These are phyloP conservation scores for Gorsachius goisagi DNA, from an alignment of 2,113 vertebrate genomes.

Conservation along the genomic window DNA sequence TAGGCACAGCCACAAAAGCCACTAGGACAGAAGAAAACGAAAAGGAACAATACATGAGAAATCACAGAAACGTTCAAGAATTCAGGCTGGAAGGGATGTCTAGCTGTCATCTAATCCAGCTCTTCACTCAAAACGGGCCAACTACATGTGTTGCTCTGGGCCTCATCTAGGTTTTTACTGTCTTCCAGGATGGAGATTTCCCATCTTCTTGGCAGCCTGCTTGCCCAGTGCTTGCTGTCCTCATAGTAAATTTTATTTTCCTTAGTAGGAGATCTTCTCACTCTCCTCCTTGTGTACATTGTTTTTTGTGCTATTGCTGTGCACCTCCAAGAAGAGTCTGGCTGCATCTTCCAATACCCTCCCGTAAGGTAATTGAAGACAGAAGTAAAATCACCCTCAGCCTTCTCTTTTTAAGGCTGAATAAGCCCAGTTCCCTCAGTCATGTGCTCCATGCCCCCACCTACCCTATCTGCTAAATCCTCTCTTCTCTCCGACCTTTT, in stretches of 20 bases:
- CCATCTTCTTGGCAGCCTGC: neutral
- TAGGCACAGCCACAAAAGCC: neutral
- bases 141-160: neutral
- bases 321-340: neutral
- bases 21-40: neutral
- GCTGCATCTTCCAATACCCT: neutral
- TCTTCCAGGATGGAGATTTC: neutral
- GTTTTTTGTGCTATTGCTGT: neutral
- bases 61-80: neutral
- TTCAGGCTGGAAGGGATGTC: neutral
- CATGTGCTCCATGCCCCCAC: neutral
- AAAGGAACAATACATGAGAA: neutral
- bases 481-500: neutral
- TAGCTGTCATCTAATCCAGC: neutral
- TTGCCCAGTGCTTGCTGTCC: neutral
- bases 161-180: neutral
- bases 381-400: neutral
- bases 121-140: neutral
- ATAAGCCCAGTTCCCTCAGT: neutral
- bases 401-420: neutral
- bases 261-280: neutral
- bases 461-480: neutral
- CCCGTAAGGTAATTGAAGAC: neutral
- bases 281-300: neutral
- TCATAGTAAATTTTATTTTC: neutral